Conservation (phyloP, 2,113 vertebrate genomes). For the Condylura cristata region DNA sequence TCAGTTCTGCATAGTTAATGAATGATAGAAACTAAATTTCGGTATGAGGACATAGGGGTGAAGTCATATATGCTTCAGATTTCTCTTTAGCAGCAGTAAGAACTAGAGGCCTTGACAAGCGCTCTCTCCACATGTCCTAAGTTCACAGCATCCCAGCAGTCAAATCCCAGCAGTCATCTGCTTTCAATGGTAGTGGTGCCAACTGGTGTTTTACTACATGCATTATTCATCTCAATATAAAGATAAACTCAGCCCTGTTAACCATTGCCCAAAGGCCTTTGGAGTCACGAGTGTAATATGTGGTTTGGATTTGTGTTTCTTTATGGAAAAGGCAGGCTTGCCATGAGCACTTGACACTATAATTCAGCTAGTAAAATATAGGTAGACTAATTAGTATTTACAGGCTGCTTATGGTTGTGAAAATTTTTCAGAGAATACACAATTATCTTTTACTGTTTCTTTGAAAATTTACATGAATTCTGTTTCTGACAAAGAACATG, state of each 20-base stretch:
- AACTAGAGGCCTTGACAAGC: background rate
- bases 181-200: conserved; percentile 3
- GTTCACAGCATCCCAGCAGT: background rate
- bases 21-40: background rate
- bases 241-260: conserved; percentile 52
- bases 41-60: background rate
- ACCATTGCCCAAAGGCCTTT: conserved; percentile 13
- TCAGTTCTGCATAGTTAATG: background rate
- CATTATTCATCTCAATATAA: conserved; percentile 65
- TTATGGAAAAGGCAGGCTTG: background rate
- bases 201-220: conserved; percentile 42
- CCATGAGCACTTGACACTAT: background rate
- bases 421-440: conserved; percentile 16
- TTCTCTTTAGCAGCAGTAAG: background rate
- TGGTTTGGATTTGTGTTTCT: conserved; percentile 49
- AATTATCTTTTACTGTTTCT: background rate
- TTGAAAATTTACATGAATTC: conserved; percentile 41
- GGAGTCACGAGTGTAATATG: conserved; percentile 32
- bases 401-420: background rate
- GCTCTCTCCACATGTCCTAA: background rate
- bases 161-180: conserved; percentile 39
- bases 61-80: background rate
- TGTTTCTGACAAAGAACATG: conserved; percentile 56
- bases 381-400: background rate
- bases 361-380: conserved; percentile 7